Evolutionary conservation across 2,888 invertebrate species (phyloP).

Genomic region (Ophion obscuratus): DNA sequence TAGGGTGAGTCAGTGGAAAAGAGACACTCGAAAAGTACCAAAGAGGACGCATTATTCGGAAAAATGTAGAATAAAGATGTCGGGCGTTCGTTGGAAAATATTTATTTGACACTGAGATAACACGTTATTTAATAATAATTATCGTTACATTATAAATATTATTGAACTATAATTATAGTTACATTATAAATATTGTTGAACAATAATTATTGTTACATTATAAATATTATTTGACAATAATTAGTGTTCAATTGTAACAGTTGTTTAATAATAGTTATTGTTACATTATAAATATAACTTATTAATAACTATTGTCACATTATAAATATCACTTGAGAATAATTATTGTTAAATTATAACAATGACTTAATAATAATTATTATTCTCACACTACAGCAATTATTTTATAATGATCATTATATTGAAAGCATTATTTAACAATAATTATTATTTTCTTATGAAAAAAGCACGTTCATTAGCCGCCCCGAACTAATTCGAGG

Average conservation of each 20-base stretch:
- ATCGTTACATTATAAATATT: neutral
- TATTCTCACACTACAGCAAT: neutral
- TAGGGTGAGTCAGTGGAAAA: neutral
- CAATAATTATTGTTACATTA: neutral
- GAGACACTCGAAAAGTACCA: neutral
- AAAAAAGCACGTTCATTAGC: neutral
- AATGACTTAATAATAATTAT: neutral
- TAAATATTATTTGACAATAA: neutral
- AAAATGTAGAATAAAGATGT: neutral
- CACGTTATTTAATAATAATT: neutral
- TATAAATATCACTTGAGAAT: neutral
- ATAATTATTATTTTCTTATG: neutral
- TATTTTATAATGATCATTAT: neutral
- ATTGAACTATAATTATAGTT: neutral
- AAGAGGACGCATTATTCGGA: neutral
- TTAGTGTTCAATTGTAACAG: too few relatives aligned
- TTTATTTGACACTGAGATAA: neutral
- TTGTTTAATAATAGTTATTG: neutral
- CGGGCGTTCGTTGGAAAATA: neutral
- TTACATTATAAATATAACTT: neutral
- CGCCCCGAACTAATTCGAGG: neutral
- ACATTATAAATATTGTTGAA: neutral
- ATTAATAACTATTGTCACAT: neutral
- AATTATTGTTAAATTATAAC: neutral
- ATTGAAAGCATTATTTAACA: neutral